Evolutionary conservation across 2,113 vertebrate species (phyloP), one percentile per base, ranked within the genome.

Genomic region (Rostratula benghalensis): DNA sequence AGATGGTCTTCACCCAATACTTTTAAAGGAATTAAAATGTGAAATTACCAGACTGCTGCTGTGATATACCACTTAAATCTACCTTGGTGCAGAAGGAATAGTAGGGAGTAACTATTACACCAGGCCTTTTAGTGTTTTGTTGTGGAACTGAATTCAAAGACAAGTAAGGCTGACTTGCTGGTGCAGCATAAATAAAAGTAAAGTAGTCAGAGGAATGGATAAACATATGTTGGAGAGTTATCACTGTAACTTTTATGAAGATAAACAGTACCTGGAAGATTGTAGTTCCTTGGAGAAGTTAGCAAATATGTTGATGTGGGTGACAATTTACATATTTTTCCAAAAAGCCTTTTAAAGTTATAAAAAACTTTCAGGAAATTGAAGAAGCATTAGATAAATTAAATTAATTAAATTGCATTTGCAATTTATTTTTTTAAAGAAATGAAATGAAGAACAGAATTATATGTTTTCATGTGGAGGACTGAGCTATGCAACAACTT

Each of bases 31-130:
- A 92, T 88, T 45, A 53, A 93, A 90, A 93, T 54, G 71, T 92
- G 94, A 57, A 86, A 95, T 90, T 85, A 77, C 31, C 75, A 83
- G 59, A 4, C 59, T 87, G 70, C 82, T 96, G 94, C 94, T 94
- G 60, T 56, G 84, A 61, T 87, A n/a, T 53, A 43, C 21, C 61
- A 60, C 82, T 95, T 35, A 75, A 83, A 76, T 85, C 9, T 83
- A 77, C 83, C 73, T 89, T 35, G 6, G 56, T 50, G 81, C 87
- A 70, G 83, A 7, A 70, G 67, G 65, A 91, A 33, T 67, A 75
- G 94, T 87, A 91, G 90, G 81, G 87, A 78, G 46, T 46, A 82
- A 6, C 48, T 76, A 28, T 68, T 64, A 46, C 10, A 22, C 5
- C 51, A 50, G 57, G 65, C 35, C 87, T 59, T 54, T 67, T 24